Evolutionary conservation across 2,888 invertebrate genomes (phyloP).

Genomic region (Brachyptera risi): DNA sequence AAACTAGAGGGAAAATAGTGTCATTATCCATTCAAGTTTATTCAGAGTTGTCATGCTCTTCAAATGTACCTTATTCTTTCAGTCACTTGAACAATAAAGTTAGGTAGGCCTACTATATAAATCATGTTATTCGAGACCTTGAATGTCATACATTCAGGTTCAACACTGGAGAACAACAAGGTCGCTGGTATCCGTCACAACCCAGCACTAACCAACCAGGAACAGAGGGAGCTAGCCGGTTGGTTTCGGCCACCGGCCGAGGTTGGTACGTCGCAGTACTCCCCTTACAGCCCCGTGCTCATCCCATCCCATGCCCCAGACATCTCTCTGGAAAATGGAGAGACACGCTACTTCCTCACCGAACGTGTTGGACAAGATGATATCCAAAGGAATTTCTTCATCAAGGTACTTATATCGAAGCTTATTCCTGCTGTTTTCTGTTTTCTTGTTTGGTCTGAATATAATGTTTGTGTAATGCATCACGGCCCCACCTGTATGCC

Average conservation of each 20-base stretch:
- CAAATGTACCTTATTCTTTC: no score
- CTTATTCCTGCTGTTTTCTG: no score
- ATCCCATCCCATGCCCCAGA: slow-evolving; percentile 60
- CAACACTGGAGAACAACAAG: slow-evolving; percentile 75
- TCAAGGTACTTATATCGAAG: slow-evolving; percentile 39
- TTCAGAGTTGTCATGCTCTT: no score
- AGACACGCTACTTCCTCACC: slow-evolving; percentile 77
- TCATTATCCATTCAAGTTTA: no score
- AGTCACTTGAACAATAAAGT: no score
- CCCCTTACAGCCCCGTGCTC: slow-evolving; percentile 67
- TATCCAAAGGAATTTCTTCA: slow-evolving; percentile 40
- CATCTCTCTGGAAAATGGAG: slow-evolving; percentile 64
- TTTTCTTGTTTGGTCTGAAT: neutral
- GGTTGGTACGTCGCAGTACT: slow-evolving; percentile 57
- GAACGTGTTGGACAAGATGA: slow-evolving; percentile 57
- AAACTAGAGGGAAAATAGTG: no score
- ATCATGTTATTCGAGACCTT: neutral
- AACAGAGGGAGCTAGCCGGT: slow-evolving; percentile 88
- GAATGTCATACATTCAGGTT: slow-evolving; percentile 47
- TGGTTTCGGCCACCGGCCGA: slow-evolving; percentile 78
- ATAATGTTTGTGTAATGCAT: neutral
- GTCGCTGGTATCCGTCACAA: slow-evolving; percentile 89
- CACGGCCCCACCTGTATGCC: no score
- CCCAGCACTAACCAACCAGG: slow-evolving; percentile 74
- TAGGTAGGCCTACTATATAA: no score